These are phyloP conservation scores for Propsilocerus akamusi DNA, from an alignment of 1,140 invertebrate genomes.

Conservation along the genomic window DNA sequence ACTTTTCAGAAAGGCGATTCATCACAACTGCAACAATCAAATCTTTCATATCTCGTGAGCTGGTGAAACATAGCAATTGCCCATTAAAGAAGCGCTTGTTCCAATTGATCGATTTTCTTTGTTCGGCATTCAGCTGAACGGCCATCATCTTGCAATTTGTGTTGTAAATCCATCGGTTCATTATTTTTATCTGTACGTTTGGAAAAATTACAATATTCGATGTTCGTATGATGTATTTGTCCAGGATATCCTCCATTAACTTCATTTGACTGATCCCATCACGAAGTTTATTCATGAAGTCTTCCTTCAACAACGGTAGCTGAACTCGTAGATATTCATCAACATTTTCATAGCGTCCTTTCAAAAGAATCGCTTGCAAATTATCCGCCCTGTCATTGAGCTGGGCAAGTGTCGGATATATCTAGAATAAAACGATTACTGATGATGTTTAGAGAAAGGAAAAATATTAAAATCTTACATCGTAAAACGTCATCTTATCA, in stretches of 20 bases:
- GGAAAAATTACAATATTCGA: not conserved
- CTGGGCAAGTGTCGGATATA: not conserved
- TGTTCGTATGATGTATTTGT: conserved; percentile 4
- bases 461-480: not conserved
- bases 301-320: conserved; percentile 54
- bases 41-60: not conserved
- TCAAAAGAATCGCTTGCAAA: not conserved
- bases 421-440: not conserved
- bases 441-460: not conserved
- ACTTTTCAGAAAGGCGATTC: not conserved
- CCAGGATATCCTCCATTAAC: conserved; percentile 14
- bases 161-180: not conserved
- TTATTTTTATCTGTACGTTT: not conserved
- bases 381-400: not conserved
- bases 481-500: not conserved
- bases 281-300: conserved; percentile 40
- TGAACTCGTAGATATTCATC: conserved; percentile 63
- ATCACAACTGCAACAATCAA: not conserved
- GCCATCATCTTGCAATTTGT: not conserved
- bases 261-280: conserved; percentile 24
- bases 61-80: not conserved
- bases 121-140: not conserved
- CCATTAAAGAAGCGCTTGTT: not conserved
- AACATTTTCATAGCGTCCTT: conserved; percentile 35
- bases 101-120: too few species aligned